phyloP scores from a whole-genome alignment of 2,888 invertebrate species.

The Thyatira batis region DNA sequence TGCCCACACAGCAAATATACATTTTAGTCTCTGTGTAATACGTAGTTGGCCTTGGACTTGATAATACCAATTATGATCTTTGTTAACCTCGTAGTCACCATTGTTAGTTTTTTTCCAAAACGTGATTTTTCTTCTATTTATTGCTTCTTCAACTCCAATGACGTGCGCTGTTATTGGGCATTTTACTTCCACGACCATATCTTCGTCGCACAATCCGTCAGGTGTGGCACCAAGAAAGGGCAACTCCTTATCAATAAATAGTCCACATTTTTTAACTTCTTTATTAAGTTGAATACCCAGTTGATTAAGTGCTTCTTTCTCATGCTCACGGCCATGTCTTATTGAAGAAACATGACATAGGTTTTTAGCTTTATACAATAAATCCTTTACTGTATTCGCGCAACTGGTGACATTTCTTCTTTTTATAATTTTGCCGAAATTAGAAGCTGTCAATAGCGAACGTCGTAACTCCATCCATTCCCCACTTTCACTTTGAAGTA shows the following conservation, averaged over 20 bases:
- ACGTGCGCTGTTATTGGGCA: slow-evolving; percentile 11
- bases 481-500: slow-evolving; percentile 13
- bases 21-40: slow-evolving; percentile 5
- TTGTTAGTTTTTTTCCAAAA: neutral
- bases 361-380: slow-evolving; percentile 12
- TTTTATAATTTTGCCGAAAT: slow-evolving; percentile 17
- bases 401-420: slow-evolving; percentile 1
- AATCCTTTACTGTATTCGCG: slow-evolving; percentile 1
- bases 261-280: slow-evolving; percentile 13
- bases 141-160: slow-evolving; percentile 7
- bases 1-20: slow-evolving; percentile 12
- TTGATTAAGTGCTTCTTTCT: slow-evolving; percentile 12
- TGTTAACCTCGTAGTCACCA: slow-evolving; percentile 1
- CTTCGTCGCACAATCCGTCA: slow-evolving; percentile 9
- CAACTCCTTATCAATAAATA: slow-evolving; percentile 16
- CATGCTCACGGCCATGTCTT: slow-evolving; percentile 14
- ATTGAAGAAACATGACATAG: slow-evolving; percentile 12
- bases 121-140: slow-evolving; percentile 7
- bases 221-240: slow-evolving; percentile 15
- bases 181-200: slow-evolving; percentile 16
- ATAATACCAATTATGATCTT: slow-evolving; percentile 11
- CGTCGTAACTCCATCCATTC: slow-evolving; percentile 17
- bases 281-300: slow-evolving; percentile 8
- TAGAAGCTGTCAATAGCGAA: slow-evolving; percentile 14
- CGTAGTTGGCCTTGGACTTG: slow-evolving; percentile 18